Base-by-base conservation (phyloP, 2,888 invertebrate genomes). In the Hemicrepidius hirtus region DNA sequence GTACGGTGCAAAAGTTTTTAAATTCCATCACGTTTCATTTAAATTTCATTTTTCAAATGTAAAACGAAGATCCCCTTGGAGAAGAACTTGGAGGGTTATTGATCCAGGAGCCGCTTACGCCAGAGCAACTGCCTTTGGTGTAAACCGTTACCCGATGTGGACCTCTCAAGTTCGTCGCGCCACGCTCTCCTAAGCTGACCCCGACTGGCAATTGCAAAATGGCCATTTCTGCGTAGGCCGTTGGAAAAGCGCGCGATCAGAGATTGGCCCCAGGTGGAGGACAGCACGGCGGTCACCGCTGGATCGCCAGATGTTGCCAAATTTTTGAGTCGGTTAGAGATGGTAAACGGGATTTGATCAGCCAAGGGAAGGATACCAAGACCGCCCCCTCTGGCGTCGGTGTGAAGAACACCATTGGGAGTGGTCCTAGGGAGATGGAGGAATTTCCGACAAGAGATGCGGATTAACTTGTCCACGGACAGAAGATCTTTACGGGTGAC, bases 11-110 rank as follows among this genome's bases (percentile, higher is more conserved):
- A n/a, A n/a, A n/a, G n/a, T n/a, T n/a, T n/a, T n/a, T n/a, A n/a
- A n/a, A n/a, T n/a, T n/a, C n/a, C n/a, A n/a, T n/a, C n/a, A n/a
- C n/a, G n/a, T n/a, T n/a, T n/a, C n/a, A n/a, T n/a, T n/a, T n/a
- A n/a, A n/a, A n/a, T n/a, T n/a, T n/a, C n/a, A n/a, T n/a, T n/a
- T n/a, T n/a, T n/a, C n/a, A n/a, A n/a, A n/a, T n/a, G n/a, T n/a
- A n/a, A n/a, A n/a, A n/a, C n/a, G n/a, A n/a, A n/a, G n/a, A n/a
- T n/a, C n/a, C n/a, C n/a, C n/a, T n/a, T n/a, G n/a, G n/a, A n/a
- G n/a, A n/a, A n/a, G n/a, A n/a, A n/a, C 35, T 4, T 0, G 79
- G 81, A 9, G 76, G 72, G n/a, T 67, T 13, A 13, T 44, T 24
- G 0, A 76, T 44, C 76, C 76, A 77, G 16, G 6, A 12, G 21